These are phyloP conservation scores for Ahaetulla prasina DNA, from an alignment of 2,113 vertebrate species.

Conservation along the genomic window DNA sequence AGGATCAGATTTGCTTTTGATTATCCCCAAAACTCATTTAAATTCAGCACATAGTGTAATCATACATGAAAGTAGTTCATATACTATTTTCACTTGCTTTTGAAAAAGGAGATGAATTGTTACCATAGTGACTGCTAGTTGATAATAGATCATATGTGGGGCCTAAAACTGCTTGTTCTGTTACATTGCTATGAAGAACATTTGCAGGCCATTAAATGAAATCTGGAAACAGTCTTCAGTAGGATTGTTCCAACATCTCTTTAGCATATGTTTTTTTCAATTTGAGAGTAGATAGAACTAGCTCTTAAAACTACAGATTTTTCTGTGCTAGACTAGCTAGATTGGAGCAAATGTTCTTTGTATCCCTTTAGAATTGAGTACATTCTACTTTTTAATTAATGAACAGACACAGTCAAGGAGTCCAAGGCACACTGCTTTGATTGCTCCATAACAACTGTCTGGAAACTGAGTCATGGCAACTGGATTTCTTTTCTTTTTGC, in stretches of 20 bases:
- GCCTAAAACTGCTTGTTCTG: constrained; percentile 29
- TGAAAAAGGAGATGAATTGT: constrained; percentile 12
- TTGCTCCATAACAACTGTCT: not conserved
- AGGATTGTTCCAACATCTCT: constrained; percentile 18
- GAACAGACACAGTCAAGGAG: not conserved
- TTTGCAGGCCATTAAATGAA: constrained; percentile 25
- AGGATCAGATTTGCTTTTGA: not conserved
- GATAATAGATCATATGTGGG: constrained; percentile 15
- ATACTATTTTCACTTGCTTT: constrained; percentile 1
- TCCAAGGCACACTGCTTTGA: not conserved
- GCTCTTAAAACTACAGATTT: constrained; percentile 12
- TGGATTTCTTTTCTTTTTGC: not conserved
- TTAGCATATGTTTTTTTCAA: not conserved
- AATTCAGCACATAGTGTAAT: not conserved
- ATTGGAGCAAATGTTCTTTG: not conserved
- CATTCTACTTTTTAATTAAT: not conserved
- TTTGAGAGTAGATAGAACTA: not conserved
- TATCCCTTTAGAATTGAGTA: not conserved
- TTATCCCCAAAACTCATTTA: not conserved
- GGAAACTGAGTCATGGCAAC: not conserved
- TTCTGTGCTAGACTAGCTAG: not conserved
- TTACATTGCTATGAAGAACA: constrained; percentile 21
- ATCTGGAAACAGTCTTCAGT: constrained; percentile 41
- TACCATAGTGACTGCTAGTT: constrained; percentile 55
- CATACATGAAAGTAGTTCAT: constrained; percentile 17